Evolutionary conservation across 2,888 invertebrate species (phyloP).

Genomic region (Agonopterix arenella): DNA sequence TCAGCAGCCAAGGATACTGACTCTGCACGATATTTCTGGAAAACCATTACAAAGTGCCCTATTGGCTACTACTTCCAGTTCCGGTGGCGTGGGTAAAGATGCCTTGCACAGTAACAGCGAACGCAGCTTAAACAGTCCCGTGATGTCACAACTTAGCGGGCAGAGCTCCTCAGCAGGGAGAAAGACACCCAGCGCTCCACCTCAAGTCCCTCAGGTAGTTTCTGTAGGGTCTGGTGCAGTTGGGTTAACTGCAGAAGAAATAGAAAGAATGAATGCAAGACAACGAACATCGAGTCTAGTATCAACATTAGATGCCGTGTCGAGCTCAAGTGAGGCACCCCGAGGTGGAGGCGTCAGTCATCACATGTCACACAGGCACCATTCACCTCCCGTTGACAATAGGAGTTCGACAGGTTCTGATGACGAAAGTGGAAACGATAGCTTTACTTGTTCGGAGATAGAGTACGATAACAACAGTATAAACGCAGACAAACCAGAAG

Average conservation of each 20-base stretch:
- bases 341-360: conserved; percentile 81
- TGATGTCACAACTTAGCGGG: conserved; percentile 93
- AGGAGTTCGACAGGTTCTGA: conserved; percentile 88
- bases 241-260: conserved; percentile 95
- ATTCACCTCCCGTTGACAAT: conserved; percentile 84
- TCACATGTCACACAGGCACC: conserved; percentile 83
- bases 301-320: conserved; percentile 95
- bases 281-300: conserved; percentile 94
- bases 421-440: conserved; percentile 96
- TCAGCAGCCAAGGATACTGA: conserved; percentile 94
- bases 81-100: conserved; percentile 91
- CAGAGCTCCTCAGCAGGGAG: conserved; percentile 89
- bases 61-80: conserved; percentile 92
- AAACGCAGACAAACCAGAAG: conserved; percentile 85
- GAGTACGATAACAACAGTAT: conserved; percentile 95
- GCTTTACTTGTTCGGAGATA: conserved; percentile 98
- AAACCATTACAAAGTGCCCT: conserved; percentile 93
- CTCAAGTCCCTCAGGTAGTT: conserved; percentile 81
- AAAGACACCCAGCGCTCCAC: conserved; percentile 82
- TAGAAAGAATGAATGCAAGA: conserved; percentile 91
- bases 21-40: conserved; percentile 94
- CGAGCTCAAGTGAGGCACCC: conserved; percentile 90
- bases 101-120: conserved; percentile 94
- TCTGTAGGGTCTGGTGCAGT: conserved; percentile 83
- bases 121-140: conserved; percentile 93